Evolutionary conservation across 1,140 invertebrate species (phyloP).

Genomic region (Caenorhabditis inopinata): DNA sequence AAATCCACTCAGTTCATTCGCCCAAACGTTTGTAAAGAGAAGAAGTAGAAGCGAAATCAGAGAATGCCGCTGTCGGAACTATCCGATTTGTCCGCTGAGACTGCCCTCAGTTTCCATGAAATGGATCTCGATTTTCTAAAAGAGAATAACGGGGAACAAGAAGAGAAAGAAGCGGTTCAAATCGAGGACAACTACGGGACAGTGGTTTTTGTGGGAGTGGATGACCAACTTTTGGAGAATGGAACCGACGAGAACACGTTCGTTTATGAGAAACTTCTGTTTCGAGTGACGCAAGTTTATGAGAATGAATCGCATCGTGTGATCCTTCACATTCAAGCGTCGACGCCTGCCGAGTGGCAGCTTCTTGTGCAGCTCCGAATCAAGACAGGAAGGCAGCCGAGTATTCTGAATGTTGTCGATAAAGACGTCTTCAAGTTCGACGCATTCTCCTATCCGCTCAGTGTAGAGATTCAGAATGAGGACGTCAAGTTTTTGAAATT

Average conservation of each 20-base stretch:
- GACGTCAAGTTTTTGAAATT: constrained; percentile 15
- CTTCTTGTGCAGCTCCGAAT: constrained; percentile 20
- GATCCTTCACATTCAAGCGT: neutral
- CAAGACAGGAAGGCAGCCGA: neutral
- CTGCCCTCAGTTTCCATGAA: neutral
- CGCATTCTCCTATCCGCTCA: neutral
- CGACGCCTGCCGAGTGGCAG: neutral
- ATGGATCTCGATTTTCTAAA: neutral
- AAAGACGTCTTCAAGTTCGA: constrained; percentile 4
- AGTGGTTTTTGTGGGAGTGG: neutral
- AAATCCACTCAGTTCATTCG: no score
- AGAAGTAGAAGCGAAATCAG: no score
- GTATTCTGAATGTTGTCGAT: constrained; percentile 22
- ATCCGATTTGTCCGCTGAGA: neutral
- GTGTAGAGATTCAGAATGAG: neutral
- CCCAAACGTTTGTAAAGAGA: no score
- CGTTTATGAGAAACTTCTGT: neutral
- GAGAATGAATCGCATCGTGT: neutral
- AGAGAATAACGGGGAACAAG: neutral
- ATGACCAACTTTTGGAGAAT: neutral
- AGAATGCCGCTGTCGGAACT: neutral
- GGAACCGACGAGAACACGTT: neutral
- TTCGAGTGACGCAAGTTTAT: neutral
- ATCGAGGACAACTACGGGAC: neutral
- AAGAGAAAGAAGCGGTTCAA: neutral